These are phyloP conservation scores for Catalaphyllia jardinei DNA, from an alignment of 64 coral and sea anemone genomes.

Conservation along the genomic window DNA sequence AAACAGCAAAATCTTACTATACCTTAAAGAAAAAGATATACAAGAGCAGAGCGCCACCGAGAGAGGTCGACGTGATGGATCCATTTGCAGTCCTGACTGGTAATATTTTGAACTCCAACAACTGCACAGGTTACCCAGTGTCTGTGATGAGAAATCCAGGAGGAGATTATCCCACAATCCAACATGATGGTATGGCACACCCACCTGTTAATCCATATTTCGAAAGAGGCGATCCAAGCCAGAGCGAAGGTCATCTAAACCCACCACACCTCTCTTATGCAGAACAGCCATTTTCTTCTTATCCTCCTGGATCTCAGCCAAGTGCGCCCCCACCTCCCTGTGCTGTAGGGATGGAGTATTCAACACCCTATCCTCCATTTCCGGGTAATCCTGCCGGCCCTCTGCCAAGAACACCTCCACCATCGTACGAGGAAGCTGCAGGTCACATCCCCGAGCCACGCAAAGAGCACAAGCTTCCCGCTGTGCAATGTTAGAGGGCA, in stretches of 20 bases:
- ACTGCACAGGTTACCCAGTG: neutral
- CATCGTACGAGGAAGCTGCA: too few relatives aligned
- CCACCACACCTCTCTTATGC: neutral
- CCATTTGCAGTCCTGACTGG: constrained; percentile 37
- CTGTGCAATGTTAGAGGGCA: too few relatives aligned
- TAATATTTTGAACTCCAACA: neutral
- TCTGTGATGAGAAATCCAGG: neutral
- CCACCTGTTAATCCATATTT: neutral
- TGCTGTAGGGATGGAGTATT: too few relatives aligned
- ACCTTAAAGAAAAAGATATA: constrained; percentile 76
- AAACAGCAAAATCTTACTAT: constrained; percentile 69
- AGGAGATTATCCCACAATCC: neutral
- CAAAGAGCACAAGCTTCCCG: neutral
- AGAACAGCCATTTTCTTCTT: neutral
- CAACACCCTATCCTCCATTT: too few relatives aligned
- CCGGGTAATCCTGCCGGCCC: too few relatives aligned
- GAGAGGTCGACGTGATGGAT: constrained; percentile 68
- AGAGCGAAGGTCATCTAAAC: too few relatives aligned
- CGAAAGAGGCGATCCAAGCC: too few relatives aligned
- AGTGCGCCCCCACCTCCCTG: neutral
- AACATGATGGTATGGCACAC: neutral
- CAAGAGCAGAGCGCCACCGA: constrained; percentile 60
- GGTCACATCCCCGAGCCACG: neutral
- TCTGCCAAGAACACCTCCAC: too few relatives aligned
- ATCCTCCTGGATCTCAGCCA: neutral